Base-by-base conservation (phyloP, 2,888 invertebrate genomes). In the Stenichneumon culpator region DNA sequence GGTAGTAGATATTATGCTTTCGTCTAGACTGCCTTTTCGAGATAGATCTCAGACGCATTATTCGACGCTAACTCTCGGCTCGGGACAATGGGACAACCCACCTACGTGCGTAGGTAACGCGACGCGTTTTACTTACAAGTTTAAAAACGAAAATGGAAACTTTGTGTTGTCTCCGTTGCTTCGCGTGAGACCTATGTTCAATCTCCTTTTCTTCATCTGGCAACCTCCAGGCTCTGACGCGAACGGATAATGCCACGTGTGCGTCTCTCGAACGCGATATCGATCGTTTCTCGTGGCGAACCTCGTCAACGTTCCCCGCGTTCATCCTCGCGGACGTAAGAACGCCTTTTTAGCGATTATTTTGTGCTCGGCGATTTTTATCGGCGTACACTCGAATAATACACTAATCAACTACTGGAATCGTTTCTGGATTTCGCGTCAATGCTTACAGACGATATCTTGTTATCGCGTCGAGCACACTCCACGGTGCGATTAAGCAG, bases 11-110 rank as follows among this genome's bases (percentile, higher is more conserved):
- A 74, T 84, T 78, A 39, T 81, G 73, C 22, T 69, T 47, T 73
- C 84, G 81, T 81, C 77, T 75, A 84, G 84, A 81, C 81, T 80
- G 52, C 73, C 81, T 68, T 81, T 84, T 73, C 60, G 77, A 78
- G 84, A 77, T 80, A 68, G 52, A 80, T 77, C 60, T 68, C 73
- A 19, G 54, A 60, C 68, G 50, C 70, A 52, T 32, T 54, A 50
- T 63, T 50, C 69, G 36, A 9, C 44, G 52, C 47, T 67, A 75
- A 65, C 57, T 54, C 25, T 14, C 14, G 57, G 57, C 39, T 57
- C 32, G 9, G 68, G 72, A 84, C 84, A 84, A 84, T 81, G 57
- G 74, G 52, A 68, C 50, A 78, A 16, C 67, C 74, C 72, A 73
- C 77, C 81, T 72, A 78, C 84, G 84, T 84, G 81, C 81, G 84